A percentile compares a stretch with the other conserved stretches of the same genome.
Evolutionary conservation across 2,113 vertebrate species (phyloP).

Genomic region (Eurystomus gularis): DNA sequence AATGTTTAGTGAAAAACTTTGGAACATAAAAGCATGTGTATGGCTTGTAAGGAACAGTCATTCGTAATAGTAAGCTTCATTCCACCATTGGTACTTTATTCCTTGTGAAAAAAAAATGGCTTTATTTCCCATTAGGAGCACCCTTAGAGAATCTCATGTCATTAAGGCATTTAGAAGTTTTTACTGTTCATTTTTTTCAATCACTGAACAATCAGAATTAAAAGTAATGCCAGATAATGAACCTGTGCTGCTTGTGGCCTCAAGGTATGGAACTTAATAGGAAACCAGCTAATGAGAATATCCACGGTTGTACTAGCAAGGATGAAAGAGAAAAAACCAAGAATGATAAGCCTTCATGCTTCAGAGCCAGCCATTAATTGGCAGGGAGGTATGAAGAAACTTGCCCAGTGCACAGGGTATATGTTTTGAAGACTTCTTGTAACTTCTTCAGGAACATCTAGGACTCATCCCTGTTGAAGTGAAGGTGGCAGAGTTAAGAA

Average conservation of each 20-base stretch:
- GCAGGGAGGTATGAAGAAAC: neutral
- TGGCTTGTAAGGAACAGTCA: neutral
- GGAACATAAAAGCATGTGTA: neutral
- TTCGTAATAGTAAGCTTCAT: neutral
- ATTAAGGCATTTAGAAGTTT: constrained; percentile 11
- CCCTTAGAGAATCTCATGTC: neutral
- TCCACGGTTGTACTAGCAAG: neutral
- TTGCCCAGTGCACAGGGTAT: neutral
- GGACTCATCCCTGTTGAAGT: neutral
- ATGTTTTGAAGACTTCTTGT: neutral
- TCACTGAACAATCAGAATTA: constrained; percentile 30
- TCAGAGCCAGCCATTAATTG: constrained; percentile 3
- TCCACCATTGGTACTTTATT: neutral
- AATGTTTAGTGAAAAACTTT: neutral
- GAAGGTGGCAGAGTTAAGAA: neutral
- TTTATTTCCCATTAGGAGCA: constrained; percentile 10
- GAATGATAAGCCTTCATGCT: neutral
- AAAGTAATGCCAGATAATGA: constrained; percentile 20
- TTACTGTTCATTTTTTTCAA: constrained; percentile 20
- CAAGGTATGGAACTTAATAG: constrained; percentile 19
- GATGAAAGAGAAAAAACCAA: neutral
- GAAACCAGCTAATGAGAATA: constrained; percentile 38
- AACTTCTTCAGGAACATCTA: neutral
- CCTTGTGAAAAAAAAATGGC: neutral
- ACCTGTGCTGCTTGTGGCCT: constrained; percentile 19